These are phyloP conservation scores for Coelogynopora nodosa DNA, from an alignment of 2,888 invertebrate species.

Conservation along the genomic window DNA sequence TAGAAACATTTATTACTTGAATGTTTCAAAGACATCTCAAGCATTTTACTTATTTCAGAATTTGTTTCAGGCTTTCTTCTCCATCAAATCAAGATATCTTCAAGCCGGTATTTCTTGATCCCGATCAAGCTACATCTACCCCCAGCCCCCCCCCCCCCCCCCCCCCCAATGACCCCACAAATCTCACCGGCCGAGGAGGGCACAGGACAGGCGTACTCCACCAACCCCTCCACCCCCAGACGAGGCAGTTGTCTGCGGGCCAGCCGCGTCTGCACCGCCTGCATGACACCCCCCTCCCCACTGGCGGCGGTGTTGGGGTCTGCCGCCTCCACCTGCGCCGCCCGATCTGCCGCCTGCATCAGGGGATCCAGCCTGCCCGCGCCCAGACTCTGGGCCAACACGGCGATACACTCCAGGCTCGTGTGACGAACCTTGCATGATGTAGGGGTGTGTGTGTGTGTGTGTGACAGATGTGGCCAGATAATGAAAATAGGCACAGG, in stretches of 20 bases:
- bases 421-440: slow-evolving; percentile 72
- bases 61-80: no score
- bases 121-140: no score
- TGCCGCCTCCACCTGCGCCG: slow-evolving; percentile 61
- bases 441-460: no score
- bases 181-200: slow-evolving; percentile 61
- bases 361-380: slow-evolving; percentile 66
- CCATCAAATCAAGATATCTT: no score
- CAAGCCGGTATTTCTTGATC: no score
- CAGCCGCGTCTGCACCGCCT: slow-evolving; percentile 72
- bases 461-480: no score
- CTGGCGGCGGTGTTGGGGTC: neutral
- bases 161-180: no score
- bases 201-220: slow-evolving; percentile 72
- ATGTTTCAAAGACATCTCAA: no score
- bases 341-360: slow-evolving; percentile 62
- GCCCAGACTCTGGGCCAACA: slow-evolving; percentile 72
- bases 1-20: neutral
- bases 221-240: slow-evolving; percentile 69
- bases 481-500: no score
- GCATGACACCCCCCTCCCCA: slow-evolving; percentile 62
- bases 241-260: slow-evolving; percentile 73
- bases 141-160: no score
- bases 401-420: slow-evolving; percentile 74
- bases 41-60: no score